Conservation (phyloP, 2,797 vertebrate species). For the Galaxias olidus region DNA sequence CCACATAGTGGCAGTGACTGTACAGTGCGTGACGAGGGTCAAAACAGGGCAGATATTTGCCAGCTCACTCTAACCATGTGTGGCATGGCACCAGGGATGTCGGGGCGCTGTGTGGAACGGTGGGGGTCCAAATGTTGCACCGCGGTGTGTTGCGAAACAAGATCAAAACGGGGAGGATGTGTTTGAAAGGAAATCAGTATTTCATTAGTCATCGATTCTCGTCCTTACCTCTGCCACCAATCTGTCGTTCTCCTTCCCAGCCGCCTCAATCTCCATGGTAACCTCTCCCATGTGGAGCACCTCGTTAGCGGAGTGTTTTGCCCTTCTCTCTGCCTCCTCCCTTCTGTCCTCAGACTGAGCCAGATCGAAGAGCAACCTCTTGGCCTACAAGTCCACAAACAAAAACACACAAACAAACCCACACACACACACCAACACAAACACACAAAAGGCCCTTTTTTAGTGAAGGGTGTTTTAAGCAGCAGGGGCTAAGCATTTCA, state of each 20-base stretch:
- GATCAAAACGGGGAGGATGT: no score
- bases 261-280: constrained; percentile 52
- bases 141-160: no score
- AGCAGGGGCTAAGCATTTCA: neutral
- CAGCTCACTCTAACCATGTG: no score
- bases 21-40: no score
- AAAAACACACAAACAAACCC: neutral
- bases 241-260: constrained; percentile 45
- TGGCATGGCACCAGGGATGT: no score
- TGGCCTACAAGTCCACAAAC: constrained; percentile 46
- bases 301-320: constrained; percentile 44
- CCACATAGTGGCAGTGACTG: no score
- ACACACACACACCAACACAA: constrained; percentile 11
- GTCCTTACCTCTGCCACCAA: constrained; percentile 55
- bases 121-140: no score
- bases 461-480: neutral
- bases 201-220: no score
- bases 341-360: constrained; percentile 60
- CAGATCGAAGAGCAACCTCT: constrained; percentile 67
- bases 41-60: no score
- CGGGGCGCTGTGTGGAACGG: no score
- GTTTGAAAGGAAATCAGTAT: neutral
- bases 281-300: constrained; percentile 41
- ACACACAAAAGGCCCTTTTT: no score
- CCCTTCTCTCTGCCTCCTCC: constrained; percentile 58